Evolutionary conservation across 2,888 invertebrate genomes (phyloP), one percentile per base, ranked within the genome.

Genomic region (Eilema sororculum): DNA sequence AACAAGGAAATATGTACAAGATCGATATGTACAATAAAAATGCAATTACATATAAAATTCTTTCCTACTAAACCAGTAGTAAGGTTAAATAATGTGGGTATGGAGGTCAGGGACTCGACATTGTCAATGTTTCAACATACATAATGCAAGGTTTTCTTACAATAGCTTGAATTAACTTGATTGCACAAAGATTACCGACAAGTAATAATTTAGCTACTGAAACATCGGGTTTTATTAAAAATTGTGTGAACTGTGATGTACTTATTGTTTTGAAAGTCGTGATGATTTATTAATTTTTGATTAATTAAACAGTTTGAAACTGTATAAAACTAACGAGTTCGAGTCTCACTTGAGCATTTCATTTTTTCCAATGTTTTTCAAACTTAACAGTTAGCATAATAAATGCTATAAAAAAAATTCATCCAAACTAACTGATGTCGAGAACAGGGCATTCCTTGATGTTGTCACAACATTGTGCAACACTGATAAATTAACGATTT

Each of bases 141-240:
- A 79, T 67, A 77, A 77, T 69, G 56, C 79, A 80, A 79, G 79
- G 80, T 73, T 69, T 70, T 24, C 52, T 56, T 58, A 71, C 65
- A 71, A 73, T 67, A 20, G 24, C 24, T 24, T 59, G 60, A 67
- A 70, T 65, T 61, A 20, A 61, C 20, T 56, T 16, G 28, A 41
- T 46, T 68, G 68, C 30, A 64, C 10, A 46, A 41, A 37, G 9
- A 60, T 67, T 37, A 58, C 37, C 24, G 10, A 30, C 22, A 33
- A 58, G 12, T 58, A n/a, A 52, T 52, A 52, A 46, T 52, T n/a
- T 52, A n/a, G n/a, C 52, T 52, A 9, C 8, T 52, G 46, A 46
- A 46, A 46, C 16, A 5, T n/a, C n/a, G 46, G 46, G 20, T 41
- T 13, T 2, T 46, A 52, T 41, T 9, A 52, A 52, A 52, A 52